Evolutionary conservation across 2,797 vertebrate species (phyloP), one percentile per base, ranked within the genome.

Genomic region (Sarcoramphus papa): DNA sequence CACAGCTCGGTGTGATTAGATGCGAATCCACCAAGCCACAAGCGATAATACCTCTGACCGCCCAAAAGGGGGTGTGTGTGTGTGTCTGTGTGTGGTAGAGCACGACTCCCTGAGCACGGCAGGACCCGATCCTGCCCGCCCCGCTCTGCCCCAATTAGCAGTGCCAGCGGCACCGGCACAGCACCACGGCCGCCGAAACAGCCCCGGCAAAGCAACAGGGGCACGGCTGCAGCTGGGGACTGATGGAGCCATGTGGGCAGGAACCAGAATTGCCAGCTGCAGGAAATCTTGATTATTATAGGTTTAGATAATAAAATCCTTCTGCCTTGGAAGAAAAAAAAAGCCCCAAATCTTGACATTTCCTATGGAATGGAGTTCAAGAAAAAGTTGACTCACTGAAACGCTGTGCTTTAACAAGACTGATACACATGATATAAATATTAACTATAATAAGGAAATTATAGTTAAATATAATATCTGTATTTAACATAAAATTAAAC

Each of bases 401-500:
- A 82, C 0, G 5, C 40, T 70, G 72, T 63, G 73, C 80, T 89
- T 88, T 56, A 78, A 63, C 48, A 18, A 74, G 80, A 88, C 5
- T 84, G 60, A 77, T 45, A 41, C 0, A 4, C 40, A 12, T 21
- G 25, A 79, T 76, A 88, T 35, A 51, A 94, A 90, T 90, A 87
- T 94, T 94, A 96, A 95, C 85, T 79, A 35, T 79, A 93, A 90
- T 79, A 93, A 81, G 43, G 80, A 85, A 94, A 92, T 95, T 95
- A 94, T 37, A 84, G 69, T 79, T 92, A 93, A 94, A 90, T 93
- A 51, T 85, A 90, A 84, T 93, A 86, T 63, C 85, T 30, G 35
- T 85, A 90, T 85, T 94, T 96, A 95, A 95, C 69, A 53, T n/a
- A 68, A 91, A 95, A 92, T 92, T 76, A 90, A 96, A 87, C 79